Evolutionary conservation across 2,113 vertebrate species (phyloP), one percentile per base, ranked within the genome.

Genomic region (Prunella himalayana): DNA sequence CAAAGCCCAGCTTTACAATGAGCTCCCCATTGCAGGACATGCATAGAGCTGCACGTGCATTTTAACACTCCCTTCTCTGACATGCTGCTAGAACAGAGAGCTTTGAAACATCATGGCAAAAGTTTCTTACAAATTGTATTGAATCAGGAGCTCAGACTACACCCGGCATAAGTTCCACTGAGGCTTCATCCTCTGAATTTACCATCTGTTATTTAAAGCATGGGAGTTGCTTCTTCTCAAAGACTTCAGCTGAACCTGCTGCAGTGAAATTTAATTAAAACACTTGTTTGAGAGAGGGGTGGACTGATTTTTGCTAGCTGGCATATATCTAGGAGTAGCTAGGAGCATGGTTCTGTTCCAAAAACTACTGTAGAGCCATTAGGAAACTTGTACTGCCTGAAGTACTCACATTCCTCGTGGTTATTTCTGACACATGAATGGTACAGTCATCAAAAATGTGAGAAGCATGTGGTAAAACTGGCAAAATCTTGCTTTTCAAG

Each of bases 391-490:
- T 37, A 57, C 33, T 90, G 79, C 75, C 68, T 82, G 54, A 72
- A 69, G 54, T 60, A 18, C n/a, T 76, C 50, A 3, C 44, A 65
- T 56, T 82, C 49, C 66, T 79, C 56, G 75, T 2, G 9, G 41
- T 59, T 94, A 85, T 93, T 96, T 95, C 90, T 94, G 66, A 92
- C 37, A 45, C 18, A 7, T 53, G 39, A 51, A 69, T 44, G 39
- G 44, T 77, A 65, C 63, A 78, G 41, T 63, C 68, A 83, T 44
- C 2, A 35, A 77, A 90, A 93, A 92, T 60, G 82, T 95, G 82
- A 92, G 86, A 90, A 96, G 56, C 76, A 78, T 88, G 86, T 70
- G 80, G 56, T 35, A 90, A 60, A 81, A 66, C 54, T 66, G 82
- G 71, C 47, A 76, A 93, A 90, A 42, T 17, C 51, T 54, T 78